Evolutionary conservation across 1,140 invertebrate species (phyloP), one percentile per base, ranked within the genome.

Genomic region (Fopius arisanus): DNA sequence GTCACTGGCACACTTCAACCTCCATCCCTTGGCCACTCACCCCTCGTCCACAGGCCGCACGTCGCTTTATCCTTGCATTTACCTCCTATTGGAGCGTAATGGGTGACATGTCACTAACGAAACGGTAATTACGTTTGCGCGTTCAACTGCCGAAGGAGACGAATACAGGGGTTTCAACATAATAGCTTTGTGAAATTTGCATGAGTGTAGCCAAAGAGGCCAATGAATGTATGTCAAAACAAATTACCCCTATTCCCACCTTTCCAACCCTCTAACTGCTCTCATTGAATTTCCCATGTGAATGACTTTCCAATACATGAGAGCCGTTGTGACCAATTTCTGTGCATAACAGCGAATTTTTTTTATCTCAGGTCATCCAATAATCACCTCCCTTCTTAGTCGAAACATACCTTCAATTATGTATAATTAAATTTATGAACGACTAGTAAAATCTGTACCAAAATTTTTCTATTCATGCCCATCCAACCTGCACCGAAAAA

Each of bases 31-130:
- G 48, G 63, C 70, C 51, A 41, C 59, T 73, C 51, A 26, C 73
- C 75, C 51, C 71, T 76, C n/a, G n/a, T n/a, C 59, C 59, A 69
- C 37, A 51, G 48, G 63, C 70, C 51, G 59, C 59, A 76, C 51
- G 33, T 76, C 75, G 66, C 71, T 76, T 73, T 76, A 70, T 72
- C 67, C 67, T 76, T 73, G 67, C 70, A 73, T 73, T 76, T 73
- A 69, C 54, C 67, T 67, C 41, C 68, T 41, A 63, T 72, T 70
- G 69, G 37, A 59, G 67, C 29, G 59, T 70, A 76, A 76, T 76
- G 54, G 62, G 29, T 41, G 37, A 73, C 71, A 51, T 73, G 74
- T 76, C 67, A 76, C 51, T 67, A 69, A 70, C 67, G 65, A 70
- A 76, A 73, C 51, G 75, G 69, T 72, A 76, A 76, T 76, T 43